Conservation (phyloP, 2,797 vertebrate species). For the Chromis chromis region DNA sequence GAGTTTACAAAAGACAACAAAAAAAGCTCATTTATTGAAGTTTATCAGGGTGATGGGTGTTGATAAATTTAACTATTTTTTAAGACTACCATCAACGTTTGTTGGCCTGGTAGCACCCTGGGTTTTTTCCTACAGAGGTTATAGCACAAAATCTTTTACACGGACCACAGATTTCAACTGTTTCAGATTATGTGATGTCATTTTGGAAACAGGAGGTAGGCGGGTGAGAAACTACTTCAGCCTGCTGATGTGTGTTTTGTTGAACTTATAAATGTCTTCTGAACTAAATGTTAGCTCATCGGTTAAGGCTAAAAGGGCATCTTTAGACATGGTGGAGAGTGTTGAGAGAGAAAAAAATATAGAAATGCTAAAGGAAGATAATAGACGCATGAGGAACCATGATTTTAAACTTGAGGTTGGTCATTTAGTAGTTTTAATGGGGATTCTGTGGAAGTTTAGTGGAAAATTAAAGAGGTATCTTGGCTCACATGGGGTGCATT, state of each 20-base stretch:
- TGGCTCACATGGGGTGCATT: background rate
- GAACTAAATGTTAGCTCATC: constrained; percentile 54
- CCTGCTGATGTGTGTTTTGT: constrained; percentile 61
- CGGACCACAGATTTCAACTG: constrained; percentile 71
- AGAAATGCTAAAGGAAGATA: constrained; percentile 18
- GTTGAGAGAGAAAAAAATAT: constrained; percentile 1
- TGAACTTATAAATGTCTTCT: constrained; percentile 54
- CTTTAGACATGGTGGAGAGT: constrained; percentile 29
- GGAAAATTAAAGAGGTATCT: background rate
- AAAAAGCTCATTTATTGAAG: constrained; percentile 77
- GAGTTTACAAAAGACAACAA: constrained; percentile 80
- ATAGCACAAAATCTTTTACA: constrained; percentile 85
- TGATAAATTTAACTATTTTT: constrained; percentile 85
- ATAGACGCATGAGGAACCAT: background rate
- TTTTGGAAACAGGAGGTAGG: constrained; percentile 61
- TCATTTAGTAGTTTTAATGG: background rate
- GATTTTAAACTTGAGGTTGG: background rate
- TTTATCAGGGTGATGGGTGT: constrained; percentile 77
- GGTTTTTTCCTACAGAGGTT: constrained; percentile 83
- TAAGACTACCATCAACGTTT: constrained; percentile 76
- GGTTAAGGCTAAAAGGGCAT: constrained; percentile 29
- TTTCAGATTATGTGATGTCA: constrained; percentile 85
- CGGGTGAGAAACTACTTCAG: constrained; percentile 47
- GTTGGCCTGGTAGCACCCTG: constrained; percentile 75
- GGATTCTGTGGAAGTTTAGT: constrained; percentile 10